Conservation (phyloP, 2,888 invertebrate genomes). For the Drosophila fulvimacula region DNA sequence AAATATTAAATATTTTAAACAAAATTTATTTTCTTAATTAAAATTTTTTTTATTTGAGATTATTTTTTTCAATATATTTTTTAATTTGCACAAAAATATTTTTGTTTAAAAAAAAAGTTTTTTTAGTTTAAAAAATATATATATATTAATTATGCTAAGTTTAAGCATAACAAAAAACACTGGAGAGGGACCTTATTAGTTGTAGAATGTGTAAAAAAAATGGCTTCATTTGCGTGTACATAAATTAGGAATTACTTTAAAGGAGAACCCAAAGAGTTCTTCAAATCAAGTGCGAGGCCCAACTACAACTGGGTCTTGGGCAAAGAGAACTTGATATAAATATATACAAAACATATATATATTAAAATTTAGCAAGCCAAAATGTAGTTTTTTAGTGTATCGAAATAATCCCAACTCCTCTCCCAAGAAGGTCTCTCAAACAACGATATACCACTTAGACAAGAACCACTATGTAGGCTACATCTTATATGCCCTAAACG, state of each 20-base stretch:
- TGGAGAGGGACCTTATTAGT: conserved; percentile 85
- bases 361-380: conserved; percentile 24
- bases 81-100: conserved; percentile 2
- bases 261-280: conserved; percentile 14
- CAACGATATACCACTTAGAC: conserved; percentile 70
- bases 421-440: conserved; percentile 79
- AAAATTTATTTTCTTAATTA: background rate
- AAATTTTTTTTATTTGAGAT: conserved; percentile 10
- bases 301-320: conserved; percentile 7
- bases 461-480: conserved; percentile 49
- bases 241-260: conserved; percentile 46
- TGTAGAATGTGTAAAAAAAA: conserved; percentile 60
- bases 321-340: conserved; percentile 17
- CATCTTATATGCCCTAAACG: conserved; percentile 32
- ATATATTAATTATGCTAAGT: conserved; percentile 21
- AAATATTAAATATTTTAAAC: no score
- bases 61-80: conserved; percentile 10
- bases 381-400: conserved; percentile 37
- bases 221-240: conserved; percentile 50
- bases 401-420: conserved; percentile 66
- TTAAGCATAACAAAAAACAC: conserved; percentile 61
- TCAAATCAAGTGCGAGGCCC: conserved; percentile 11
- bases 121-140: no score
- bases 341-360: background rate
- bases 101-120: background rate